These are phyloP conservation scores for Tyria jacobaeae DNA, from an alignment of 2,888 invertebrate species.

Conservation along the genomic window DNA sequence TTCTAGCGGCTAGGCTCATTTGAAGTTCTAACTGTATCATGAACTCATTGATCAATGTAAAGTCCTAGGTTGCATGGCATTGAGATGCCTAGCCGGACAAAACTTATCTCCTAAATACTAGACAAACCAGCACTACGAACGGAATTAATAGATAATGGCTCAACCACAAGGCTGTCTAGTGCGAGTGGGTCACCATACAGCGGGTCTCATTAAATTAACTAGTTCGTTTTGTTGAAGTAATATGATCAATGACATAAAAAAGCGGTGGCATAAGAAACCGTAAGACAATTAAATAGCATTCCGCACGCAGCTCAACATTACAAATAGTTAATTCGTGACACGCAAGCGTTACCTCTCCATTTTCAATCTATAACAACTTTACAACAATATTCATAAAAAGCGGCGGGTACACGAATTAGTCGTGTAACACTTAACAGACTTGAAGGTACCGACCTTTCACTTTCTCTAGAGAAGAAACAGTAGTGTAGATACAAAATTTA, in stretches of 20 bases:
- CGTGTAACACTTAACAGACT: slow-evolving; percentile 52
- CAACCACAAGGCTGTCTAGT: too few species aligned
- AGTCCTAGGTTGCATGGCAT: too few species aligned
- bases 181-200: not conserved
- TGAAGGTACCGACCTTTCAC: slow-evolving; percentile 75
- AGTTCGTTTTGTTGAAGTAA: slow-evolving; percentile 2
- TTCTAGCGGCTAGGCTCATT: too few species aligned
- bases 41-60: too few species aligned
- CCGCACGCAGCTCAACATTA: slow-evolving; percentile 51
- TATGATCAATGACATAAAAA: slow-evolving; percentile 23
- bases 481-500: not conserved
- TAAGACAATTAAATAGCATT: slow-evolving; percentile 50
- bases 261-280: slow-evolving; percentile 24
- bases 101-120: too few species aligned
- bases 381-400: slow-evolving; percentile 29
- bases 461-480: slow-evolving; percentile 66
- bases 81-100: too few species aligned
- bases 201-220: not conserved
- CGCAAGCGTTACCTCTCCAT: slow-evolving; percentile 51
- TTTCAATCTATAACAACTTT: slow-evolving; percentile 43
- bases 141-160: too few species aligned
- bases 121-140: too few species aligned
- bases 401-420: slow-evolving; percentile 44
- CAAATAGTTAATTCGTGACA: slow-evolving; percentile 55
- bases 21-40: too few species aligned